A percentile compares a stretch with the other conserved stretches of the same genome.
Conservation (phyloP, 2,797 vertebrate genomes). For the Enteromius anoplus region DNA sequence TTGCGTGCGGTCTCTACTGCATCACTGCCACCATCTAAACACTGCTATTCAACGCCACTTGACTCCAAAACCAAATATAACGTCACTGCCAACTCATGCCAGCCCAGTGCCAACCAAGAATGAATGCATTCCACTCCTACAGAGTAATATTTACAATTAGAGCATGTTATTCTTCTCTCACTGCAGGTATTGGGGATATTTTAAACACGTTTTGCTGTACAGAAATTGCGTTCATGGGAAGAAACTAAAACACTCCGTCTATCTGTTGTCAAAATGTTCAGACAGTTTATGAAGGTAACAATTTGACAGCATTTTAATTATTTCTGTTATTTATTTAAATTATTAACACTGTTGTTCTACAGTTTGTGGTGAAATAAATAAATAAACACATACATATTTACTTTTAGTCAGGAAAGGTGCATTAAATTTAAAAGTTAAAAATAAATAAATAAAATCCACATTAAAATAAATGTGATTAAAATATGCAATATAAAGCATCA, state of each 20-base stretch:
- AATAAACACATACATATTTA: background rate
- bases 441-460: background rate
- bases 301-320: background rate
- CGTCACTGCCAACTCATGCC: background rate
- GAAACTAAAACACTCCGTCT: background rate
- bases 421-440: background rate
- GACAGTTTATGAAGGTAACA: background rate
- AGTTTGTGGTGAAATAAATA: background rate
- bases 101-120: conserved; percentile 34
- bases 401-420: background rate
- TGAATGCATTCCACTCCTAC: conserved; percentile 42
- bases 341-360: background rate
- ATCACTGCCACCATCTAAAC: conserved; percentile 21
- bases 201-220: background rate
- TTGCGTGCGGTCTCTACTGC: conserved; percentile 7
- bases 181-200: conserved; percentile 15
- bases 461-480: background rate
- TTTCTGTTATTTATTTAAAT: background rate
- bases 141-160: conserved; percentile 51
- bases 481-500: background rate
- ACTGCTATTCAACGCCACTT: conserved; percentile 9
- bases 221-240: background rate
- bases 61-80: conserved; percentile 48
- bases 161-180: conserved; percentile 38
- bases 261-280: background rate